A percentile compares a stretch with the other conserved stretches of the same genome.
Evolutionary conservation across 2,888 invertebrate genomes (phyloP).

Genomic region (Hyposoter didymator): DNA sequence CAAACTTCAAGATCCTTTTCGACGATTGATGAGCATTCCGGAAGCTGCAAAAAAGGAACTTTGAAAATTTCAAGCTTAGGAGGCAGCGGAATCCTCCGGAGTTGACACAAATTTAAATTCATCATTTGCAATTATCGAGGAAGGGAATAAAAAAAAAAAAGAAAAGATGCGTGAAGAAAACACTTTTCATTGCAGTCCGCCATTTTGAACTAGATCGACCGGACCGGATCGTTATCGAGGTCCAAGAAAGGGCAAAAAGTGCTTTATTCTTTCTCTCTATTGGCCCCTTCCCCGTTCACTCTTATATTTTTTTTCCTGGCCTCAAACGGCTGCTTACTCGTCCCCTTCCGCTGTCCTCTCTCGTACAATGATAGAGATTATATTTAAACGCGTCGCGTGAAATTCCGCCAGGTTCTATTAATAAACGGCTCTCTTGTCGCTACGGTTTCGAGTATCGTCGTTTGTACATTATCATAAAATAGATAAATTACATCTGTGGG

Average conservation of each 20-base stretch:
- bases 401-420: conserved; percentile 64
- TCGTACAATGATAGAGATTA: conserved; percentile 61
- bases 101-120: not conserved
- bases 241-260: not conserved
- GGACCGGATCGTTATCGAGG: not conserved
- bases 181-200: not conserved
- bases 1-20: no score
- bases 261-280: not conserved
- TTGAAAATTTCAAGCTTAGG: not conserved
- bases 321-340: not conserved
- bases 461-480: not conserved
- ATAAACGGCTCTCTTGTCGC: conserved; percentile 47
- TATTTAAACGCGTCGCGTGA: conserved; percentile 59
- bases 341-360: conserved; percentile 28
- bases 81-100: not conserved
- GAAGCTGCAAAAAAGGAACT: not conserved
- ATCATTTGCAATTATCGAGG: not conserved
- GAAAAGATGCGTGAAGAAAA: no score
- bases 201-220: not conserved
- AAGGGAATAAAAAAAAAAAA: not conserved
- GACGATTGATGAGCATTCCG: no score
- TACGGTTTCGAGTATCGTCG: conserved; percentile 15
- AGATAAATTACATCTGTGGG: not conserved
- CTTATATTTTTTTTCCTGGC: not conserved
- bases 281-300: not conserved